Conservation (phyloP, 2,113 vertebrate species). For the Stomatorhinus ivindoensis region DNA sequence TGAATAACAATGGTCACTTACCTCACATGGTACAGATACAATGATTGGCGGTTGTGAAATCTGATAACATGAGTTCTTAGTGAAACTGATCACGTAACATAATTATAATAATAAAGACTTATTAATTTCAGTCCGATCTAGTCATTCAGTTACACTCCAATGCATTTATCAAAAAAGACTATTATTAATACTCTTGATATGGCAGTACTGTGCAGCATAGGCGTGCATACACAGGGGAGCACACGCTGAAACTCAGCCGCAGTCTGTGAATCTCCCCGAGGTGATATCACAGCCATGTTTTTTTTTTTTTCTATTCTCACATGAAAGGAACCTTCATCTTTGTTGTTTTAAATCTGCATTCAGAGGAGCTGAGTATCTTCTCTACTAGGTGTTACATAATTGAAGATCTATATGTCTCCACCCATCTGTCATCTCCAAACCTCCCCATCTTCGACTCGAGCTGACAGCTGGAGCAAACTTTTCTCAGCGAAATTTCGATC, state of each 20-base stretch:
- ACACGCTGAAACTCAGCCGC: not conserved
- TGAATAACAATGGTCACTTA: not conserved
- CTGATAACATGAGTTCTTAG: not conserved
- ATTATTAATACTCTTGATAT: not conserved
- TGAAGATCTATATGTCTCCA: constrained; percentile 32
- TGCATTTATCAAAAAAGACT: not conserved
- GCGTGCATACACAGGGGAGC: not conserved
- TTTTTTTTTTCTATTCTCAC: not conserved
- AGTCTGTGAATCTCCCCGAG: constrained; percentile 7
- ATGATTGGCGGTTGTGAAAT: not conserved
- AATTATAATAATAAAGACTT: not conserved
- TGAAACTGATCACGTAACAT: not conserved
- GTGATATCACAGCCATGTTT: not conserved
- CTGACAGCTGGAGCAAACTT: constrained; percentile 26
- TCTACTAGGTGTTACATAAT: constrained; percentile 40
- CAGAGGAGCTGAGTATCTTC: constrained; percentile 14
- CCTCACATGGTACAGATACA: not conserved
- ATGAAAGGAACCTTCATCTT: constrained; percentile 6
- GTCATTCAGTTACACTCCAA: not conserved
- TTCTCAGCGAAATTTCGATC: constrained; percentile 25
- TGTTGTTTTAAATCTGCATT: constrained; percentile 6
- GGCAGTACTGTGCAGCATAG: not conserved
- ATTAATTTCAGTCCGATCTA: not conserved
- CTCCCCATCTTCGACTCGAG: constrained; percentile 43
- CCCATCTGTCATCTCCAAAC: constrained; percentile 29